These are phyloP conservation scores for Andrena camellia DNA, from an alignment of 2,888 invertebrate genomes.

Conservation along the genomic window DNA sequence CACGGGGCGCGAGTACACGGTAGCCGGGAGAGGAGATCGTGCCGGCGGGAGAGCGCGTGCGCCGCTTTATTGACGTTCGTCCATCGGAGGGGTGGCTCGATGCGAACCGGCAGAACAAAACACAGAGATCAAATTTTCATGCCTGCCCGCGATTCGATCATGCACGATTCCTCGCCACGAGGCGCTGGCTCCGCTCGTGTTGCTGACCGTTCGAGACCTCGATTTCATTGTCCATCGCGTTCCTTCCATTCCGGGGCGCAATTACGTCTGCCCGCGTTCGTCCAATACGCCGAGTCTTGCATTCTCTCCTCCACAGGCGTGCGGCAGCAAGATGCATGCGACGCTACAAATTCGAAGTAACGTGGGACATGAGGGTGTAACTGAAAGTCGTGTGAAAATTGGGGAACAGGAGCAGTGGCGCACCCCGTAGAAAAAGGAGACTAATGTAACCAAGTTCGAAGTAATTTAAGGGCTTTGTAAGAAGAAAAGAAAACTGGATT, in stretches of 20 bases:
- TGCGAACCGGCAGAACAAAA: conserved; percentile 76
- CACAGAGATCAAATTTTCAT: conserved; percentile 77
- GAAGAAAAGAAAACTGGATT: too few relatives aligned
- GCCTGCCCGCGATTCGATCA: conserved; percentile 54
- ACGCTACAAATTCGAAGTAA: too few relatives aligned
- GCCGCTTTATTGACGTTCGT: conserved; percentile 81
- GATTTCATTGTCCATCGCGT: conserved; percentile 5
- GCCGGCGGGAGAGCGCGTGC: conserved; percentile 76
- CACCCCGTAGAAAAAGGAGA: too few relatives aligned
- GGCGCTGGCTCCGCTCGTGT: background rate
- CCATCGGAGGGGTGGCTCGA: conserved; percentile 70
- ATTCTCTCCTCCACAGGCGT: background rate
- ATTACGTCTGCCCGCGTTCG: background rate
- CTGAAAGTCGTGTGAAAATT: too few relatives aligned
- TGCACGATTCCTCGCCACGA: conserved; percentile 39
- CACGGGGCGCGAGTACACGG: conserved; percentile 50
- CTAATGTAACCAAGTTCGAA: too few relatives aligned
- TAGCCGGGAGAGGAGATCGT: conserved; percentile 49
- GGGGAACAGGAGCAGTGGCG: too few relatives aligned
- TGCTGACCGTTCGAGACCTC: background rate
- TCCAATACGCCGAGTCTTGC: background rate
- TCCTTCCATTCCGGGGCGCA: background rate
- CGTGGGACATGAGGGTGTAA: too few relatives aligned
- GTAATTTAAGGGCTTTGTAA: too few relatives aligned
- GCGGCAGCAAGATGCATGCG: too few relatives aligned